Evolutionary conservation across 2,797 vertebrate species (phyloP).

Genomic region (Triplophysa bombifrons): DNA sequence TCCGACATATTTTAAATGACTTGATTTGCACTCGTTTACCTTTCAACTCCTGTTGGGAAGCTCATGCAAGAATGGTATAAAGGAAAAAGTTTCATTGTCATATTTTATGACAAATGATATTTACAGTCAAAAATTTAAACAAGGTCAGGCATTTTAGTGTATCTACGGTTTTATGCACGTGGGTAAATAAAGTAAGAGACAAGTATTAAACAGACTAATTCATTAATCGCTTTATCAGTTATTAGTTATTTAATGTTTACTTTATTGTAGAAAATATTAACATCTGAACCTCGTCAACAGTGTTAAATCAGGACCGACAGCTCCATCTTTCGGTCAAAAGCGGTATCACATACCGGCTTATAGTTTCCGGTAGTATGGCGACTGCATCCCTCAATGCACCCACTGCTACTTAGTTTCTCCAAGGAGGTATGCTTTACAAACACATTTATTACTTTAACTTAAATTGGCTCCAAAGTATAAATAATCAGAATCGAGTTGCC

Average conservation of each 20-base stretch:
- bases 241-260: neutral
- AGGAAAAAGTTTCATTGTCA: neutral
- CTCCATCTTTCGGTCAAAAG: conserved; percentile 58
- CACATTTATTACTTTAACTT: neutral
- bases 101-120: neutral
- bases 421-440: conserved; percentile 51
- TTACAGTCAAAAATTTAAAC: neutral
- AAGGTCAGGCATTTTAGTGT: conserved; percentile 1
- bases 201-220: neutral
- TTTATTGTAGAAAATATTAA: neutral
- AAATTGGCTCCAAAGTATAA: too few species aligned
- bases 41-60: neutral
- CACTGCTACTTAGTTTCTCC: conserved; percentile 46
- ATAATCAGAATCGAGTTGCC: neutral
- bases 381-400: conserved; percentile 60
- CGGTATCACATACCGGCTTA: conserved; percentile 49
- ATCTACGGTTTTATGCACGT: conserved; percentile 48
- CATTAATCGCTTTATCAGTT: neutral
- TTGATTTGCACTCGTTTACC: conserved; percentile 5
- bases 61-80: neutral
- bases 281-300: too few species aligned
- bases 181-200: conserved; percentile 61
- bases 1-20: neutral
- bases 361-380: conserved; percentile 85
- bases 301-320: conserved; percentile 8